A percentile compares a stretch with the other conserved stretches of the same genome.
Evolutionary conservation across 1,140 invertebrate species (phyloP).

Genomic region (Zophobas atratus): DNA sequence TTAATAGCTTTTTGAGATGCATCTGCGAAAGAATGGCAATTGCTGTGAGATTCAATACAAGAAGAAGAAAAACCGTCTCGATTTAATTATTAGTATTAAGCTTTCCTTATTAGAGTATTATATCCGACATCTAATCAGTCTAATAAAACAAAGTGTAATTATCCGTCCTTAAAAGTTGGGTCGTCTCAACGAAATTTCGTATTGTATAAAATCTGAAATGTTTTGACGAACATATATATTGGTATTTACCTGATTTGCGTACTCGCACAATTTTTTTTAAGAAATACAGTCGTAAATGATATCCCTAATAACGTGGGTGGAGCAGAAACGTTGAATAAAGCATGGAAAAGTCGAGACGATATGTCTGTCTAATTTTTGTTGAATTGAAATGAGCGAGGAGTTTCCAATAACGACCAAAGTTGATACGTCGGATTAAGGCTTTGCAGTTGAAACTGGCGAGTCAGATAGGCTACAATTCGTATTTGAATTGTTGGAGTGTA

Average conservation of each 20-base stretch:
- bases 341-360: conserved; percentile 25
- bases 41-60: no score
- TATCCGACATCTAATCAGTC: no score
- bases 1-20: conserved; percentile 4
- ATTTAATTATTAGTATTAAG: no score
- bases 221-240: no score
- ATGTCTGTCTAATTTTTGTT: conserved; percentile 32
- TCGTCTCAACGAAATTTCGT: no score
- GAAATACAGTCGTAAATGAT: neutral
- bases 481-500: conserved; percentile 28
- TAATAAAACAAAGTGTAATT: no score
- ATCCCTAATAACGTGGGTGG: conserved; percentile 6
- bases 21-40: no score
- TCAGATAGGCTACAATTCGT: conserved; percentile 23
- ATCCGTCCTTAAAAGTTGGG: no score
- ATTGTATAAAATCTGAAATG: no score
- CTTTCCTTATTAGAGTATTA: no score
- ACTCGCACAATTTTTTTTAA: neutral
- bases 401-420: conserved; percentile 34
- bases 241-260: no score
- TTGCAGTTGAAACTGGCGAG: conserved; percentile 27
- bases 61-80: no score
- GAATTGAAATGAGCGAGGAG: conserved; percentile 38
- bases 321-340: conserved; percentile 11
- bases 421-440: conserved; percentile 38